Evolutionary conservation across 1,140 invertebrate species (phyloP).

Genomic region (Aphelinus atriplicis): DNA sequence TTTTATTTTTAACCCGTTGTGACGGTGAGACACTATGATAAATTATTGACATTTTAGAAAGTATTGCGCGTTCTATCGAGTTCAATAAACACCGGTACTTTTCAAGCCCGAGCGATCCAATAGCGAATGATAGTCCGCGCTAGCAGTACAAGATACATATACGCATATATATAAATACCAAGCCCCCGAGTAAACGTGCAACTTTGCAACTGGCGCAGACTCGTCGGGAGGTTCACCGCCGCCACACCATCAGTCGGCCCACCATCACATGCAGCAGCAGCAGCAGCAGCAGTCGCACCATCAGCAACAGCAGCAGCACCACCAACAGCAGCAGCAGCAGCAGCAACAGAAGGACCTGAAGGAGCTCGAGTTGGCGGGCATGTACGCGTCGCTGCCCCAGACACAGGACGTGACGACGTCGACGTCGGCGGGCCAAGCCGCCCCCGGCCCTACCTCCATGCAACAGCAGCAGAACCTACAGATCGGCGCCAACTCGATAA

Average conservation of each 20-base stretch:
- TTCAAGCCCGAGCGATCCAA: too few relatives aligned
- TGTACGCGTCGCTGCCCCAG: slow-evolving; percentile 61
- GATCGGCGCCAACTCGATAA: slow-evolving; percentile 56
- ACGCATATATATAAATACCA: background rate
- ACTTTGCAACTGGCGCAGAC: background rate
- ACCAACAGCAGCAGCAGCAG: slow-evolving; percentile 53
- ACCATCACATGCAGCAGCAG: slow-evolving; percentile 55
- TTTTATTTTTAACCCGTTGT: too few relatives aligned
- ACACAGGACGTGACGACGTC: slow-evolving; percentile 61
- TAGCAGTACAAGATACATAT: too few relatives aligned
- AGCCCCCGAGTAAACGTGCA: background rate
- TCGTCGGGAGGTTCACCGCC: slow-evolving; percentile 41
- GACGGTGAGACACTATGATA: too few relatives aligned
- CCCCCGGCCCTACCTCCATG: background rate
- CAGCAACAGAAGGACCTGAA: slow-evolving; percentile 62
- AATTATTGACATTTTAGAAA: too few relatives aligned
- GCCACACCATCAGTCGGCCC: slow-evolving; percentile 54
- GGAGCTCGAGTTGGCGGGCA: slow-evolving; percentile 60
- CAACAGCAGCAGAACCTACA: slow-evolving; percentile 56
- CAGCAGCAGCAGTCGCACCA: slow-evolving; percentile 47
- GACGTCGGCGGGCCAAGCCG: slow-evolving; percentile 43
- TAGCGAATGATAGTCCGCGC: too few relatives aligned
- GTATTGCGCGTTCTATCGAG: too few relatives aligned
- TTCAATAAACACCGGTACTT: too few relatives aligned
- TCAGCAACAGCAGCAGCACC: slow-evolving; percentile 56